These are phyloP conservation scores for Timema cristinae DNA, from an alignment of 2,888 invertebrate species.

Conservation along the genomic window DNA sequence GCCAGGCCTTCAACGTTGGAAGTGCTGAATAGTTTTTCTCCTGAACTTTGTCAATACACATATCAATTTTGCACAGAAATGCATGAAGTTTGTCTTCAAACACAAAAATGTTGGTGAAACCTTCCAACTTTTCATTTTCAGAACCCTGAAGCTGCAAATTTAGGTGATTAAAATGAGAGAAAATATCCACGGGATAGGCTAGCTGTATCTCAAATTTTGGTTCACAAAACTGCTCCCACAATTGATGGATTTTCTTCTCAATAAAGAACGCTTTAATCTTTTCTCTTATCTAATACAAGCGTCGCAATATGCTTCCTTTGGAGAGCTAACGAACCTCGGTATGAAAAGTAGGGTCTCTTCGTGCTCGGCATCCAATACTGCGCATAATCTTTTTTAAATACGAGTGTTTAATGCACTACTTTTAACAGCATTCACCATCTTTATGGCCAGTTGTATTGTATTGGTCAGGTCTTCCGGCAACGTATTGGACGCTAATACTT, in stretches of 20 bases:
- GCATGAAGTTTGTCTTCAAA: too few relatives aligned
- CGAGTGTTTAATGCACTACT: background rate
- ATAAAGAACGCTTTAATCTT: background rate
- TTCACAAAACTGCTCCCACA: background rate
- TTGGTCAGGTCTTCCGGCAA: background rate
- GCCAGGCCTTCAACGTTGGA: background rate
- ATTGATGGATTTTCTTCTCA: background rate
- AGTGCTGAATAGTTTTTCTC: too few relatives aligned
- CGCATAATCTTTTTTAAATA: background rate
- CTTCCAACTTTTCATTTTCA: background rate
- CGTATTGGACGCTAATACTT: background rate
- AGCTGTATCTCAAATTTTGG: background rate
- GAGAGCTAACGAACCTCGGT: background rate
- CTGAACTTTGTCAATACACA: too few relatives aligned
- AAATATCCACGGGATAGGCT: background rate
- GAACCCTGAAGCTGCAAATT: background rate
- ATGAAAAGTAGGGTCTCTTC: background rate
- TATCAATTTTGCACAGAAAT: too few relatives aligned
- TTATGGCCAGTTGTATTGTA: background rate
- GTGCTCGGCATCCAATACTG: background rate
- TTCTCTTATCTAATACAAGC: background rate
- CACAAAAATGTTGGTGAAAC: background rate
- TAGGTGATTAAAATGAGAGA: background rate
- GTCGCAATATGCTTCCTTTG: background rate
- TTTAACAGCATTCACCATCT: background rate